Evolutionary conservation across 1,140 invertebrate species (phyloP).

Genomic region (Drosophila chauvacae): DNA sequence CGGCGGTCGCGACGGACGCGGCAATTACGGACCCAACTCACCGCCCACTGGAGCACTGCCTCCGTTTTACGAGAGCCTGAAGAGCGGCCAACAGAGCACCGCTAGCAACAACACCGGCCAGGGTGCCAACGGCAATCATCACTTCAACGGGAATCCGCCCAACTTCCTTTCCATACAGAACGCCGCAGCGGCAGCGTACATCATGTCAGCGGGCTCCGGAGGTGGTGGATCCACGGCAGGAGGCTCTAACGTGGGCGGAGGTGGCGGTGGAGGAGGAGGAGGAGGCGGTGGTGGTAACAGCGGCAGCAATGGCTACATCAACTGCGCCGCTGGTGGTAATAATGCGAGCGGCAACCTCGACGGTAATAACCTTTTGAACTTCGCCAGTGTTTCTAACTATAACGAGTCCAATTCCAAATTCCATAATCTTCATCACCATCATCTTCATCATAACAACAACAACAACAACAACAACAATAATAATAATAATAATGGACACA

Average conservation of each 20-base stretch:
- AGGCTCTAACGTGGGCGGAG: conserved; percentile 24
- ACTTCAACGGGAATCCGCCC: conserved; percentile 85
- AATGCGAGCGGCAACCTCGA: conserved; percentile 33
- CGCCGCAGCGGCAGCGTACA: conserved; percentile 73
- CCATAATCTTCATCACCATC: conserved; percentile 85
- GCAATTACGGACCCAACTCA: conserved; percentile 92
- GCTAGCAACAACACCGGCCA: conserved; percentile 42
- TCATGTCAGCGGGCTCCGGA: conserved; percentile 68
- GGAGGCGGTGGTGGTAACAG: conserved; percentile 5
- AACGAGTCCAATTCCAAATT: conserved; percentile 77
- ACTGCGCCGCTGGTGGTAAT: conserved; percentile 36
- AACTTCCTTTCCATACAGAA: conserved; percentile 87
- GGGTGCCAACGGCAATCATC: conserved; percentile 84
- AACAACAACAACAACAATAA: conserved; percentile 8
- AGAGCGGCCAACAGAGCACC: conserved; percentile 87
- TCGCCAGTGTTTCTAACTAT: conserved; percentile 75
- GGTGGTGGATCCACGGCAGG: conserved; percentile 18
- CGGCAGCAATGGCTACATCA: conserved; percentile 29
- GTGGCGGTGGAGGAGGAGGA: neutral
- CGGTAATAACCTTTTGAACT: conserved; percentile 79
- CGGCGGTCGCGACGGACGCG: conserved; percentile 90
- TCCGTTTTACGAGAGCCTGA: conserved; percentile 93
- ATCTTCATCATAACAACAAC: conserved; percentile 3
- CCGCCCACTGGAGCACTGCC: conserved; percentile 92
- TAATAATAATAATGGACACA: conserved; percentile 5